Evolutionary conservation across 2,113 vertebrate species (phyloP).

Genomic region (Ranitomeya imitator): DNA sequence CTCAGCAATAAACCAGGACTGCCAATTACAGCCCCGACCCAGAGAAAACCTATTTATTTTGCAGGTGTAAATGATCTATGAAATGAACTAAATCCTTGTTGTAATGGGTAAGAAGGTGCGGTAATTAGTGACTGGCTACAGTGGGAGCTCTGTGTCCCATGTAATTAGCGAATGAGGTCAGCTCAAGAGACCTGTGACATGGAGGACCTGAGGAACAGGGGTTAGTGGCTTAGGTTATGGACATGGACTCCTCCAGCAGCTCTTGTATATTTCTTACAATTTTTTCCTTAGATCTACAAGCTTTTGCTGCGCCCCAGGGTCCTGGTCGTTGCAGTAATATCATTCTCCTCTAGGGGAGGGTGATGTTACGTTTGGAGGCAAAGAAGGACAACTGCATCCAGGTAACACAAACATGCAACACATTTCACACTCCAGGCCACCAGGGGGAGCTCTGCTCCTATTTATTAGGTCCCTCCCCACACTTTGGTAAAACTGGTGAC

Average conservation of each 20-base stretch:
- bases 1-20: neutral
- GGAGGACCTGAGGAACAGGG: neutral
- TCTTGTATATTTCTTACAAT: neutral
- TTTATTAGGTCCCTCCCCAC: no score
- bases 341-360: no score
- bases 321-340: no score
- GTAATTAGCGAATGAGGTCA: conserved; percentile 12
- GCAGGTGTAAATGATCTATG: conserved; percentile 26
- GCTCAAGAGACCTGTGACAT: neutral
- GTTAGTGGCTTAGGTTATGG: neutral
- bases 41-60: neutral
- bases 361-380: no score
- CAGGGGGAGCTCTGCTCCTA: no score
- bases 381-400: no score
- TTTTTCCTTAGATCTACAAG: neutral
- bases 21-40: neutral
- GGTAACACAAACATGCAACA: no score
- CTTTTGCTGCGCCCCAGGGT: no score
- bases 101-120: neutral
- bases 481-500: no score
- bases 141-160: neutral
- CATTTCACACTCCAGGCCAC: no score
- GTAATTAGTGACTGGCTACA: conserved; percentile 23
- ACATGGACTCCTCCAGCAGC: neutral
- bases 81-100: conserved; percentile 23